phyloP scores from a whole-genome alignment of 2,888 invertebrate species.

The Agriopis marginaria region DNA sequence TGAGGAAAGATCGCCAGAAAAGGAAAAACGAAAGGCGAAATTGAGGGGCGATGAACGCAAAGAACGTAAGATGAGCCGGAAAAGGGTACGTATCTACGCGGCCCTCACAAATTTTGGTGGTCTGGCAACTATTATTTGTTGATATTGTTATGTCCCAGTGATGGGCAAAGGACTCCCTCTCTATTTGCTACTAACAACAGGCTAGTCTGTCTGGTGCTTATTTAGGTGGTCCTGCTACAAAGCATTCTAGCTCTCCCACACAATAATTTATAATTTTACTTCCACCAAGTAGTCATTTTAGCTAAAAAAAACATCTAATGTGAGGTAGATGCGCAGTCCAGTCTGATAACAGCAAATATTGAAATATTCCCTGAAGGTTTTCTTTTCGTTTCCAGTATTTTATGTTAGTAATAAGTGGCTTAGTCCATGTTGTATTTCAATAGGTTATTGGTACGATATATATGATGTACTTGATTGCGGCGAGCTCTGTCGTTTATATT shows the following conservation, averaged over 20 bases:
- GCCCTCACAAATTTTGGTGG: slow-evolving; percentile 23
- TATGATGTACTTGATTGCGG: neutral
- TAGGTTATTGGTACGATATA: neutral
- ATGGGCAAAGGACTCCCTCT: neutral
- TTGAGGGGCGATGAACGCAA: slow-evolving; percentile 87
- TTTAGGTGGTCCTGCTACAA: neutral
- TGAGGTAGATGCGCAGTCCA: neutral
- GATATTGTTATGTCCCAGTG: neutral
- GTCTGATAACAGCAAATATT: neutral
- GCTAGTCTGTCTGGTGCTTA: neutral
- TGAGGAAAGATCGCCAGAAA: slow-evolving; percentile 87
- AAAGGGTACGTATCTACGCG: slow-evolving; percentile 86
- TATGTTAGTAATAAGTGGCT: neutral
- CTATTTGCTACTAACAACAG: neutral
- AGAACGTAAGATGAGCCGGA: slow-evolving; percentile 93
- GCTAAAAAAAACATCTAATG: too few species aligned
- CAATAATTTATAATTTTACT: too few species aligned
- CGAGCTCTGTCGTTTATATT: too few species aligned
- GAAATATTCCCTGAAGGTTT: neutral
- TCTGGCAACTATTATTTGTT: neutral
- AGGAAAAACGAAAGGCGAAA: slow-evolving; percentile 91
- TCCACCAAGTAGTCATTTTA: too few species aligned
- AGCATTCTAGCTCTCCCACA: too few species aligned
- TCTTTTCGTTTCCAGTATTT: too few species aligned
- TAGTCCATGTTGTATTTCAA: neutral